A percentile compares a stretch with the other conserved stretches of the same genome.
Conservation (phyloP, 2,113 vertebrate genomes). For the Oreocharis arfaki region DNA sequence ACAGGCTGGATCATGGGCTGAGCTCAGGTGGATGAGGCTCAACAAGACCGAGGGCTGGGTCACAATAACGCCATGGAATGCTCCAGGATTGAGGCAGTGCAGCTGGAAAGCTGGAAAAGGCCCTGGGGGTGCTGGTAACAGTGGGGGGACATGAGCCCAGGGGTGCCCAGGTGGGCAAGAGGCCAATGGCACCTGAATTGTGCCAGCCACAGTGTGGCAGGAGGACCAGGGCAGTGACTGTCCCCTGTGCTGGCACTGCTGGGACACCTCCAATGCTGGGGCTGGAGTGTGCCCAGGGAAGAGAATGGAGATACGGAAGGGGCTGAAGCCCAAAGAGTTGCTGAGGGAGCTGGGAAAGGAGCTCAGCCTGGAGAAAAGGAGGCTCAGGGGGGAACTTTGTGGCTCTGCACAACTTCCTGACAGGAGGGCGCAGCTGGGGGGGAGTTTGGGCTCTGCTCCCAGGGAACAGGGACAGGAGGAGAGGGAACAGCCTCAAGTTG, state of each 20-base stretch:
- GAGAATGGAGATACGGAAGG: accelerated
- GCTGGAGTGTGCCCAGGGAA: accelerated
- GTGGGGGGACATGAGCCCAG: background rate
- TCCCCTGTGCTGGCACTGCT: background rate
- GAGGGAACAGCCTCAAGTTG: background rate
- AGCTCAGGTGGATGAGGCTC: background rate
- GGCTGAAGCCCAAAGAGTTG: accelerated
- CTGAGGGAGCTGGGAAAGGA: background rate
- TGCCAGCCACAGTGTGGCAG: background rate
- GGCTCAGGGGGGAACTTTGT: background rate
- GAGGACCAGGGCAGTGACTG: background rate
- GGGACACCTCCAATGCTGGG: too few species aligned
- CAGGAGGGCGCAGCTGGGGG: background rate
- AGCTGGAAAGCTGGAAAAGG: background rate
- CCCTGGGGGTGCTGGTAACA: background rate
- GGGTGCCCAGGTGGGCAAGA: background rate
- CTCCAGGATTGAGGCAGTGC: background rate
- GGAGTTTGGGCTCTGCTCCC: background rate
- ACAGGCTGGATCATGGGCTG: background rate
- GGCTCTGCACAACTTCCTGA: background rate
- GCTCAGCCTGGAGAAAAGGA: background rate
- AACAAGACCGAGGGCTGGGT: background rate
- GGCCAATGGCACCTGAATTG: background rate
- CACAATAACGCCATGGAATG: background rate
- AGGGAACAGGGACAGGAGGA: background rate